Conservation (phyloP, 2,797 vertebrate species). For the Melanotaenia parkinsoni region DNA sequence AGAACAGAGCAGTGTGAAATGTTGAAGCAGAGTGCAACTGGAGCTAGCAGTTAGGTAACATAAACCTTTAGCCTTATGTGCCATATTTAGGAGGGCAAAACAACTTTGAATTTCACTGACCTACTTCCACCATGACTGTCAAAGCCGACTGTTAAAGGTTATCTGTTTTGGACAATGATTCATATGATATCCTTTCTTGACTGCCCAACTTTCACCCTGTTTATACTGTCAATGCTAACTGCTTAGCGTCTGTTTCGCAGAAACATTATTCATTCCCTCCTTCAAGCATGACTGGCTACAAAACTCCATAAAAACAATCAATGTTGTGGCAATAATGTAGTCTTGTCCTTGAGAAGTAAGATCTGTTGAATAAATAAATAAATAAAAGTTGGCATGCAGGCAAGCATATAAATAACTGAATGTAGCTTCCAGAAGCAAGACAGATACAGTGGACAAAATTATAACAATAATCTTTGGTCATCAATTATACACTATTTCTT, state of each 20-base stretch:
- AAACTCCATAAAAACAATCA: constrained; percentile 57
- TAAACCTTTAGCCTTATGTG: constrained; percentile 38
- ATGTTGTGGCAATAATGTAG: constrained; percentile 64
- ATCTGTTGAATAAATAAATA: constrained; percentile 33
- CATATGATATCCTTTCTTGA: constrained; percentile 28
- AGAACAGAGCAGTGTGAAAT: constrained; percentile 44
- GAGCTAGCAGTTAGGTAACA: constrained; percentile 51
- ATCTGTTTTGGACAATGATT: constrained; percentile 34
- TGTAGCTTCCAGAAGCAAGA: background rate
- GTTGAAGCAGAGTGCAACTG: constrained; percentile 35
- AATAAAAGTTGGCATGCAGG: constrained; percentile 25
- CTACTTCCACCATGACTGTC: constrained; percentile 44
- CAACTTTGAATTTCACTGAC: constrained; percentile 25
- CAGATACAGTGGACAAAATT: no score
- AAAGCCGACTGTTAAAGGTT: constrained; percentile 34
- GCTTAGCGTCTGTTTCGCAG: constrained; percentile 28
- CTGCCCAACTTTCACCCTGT: constrained; percentile 54
- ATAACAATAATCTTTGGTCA: no score
- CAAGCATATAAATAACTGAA: constrained; percentile 48
- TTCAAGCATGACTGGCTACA: constrained; percentile 59
- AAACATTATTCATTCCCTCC: constrained; percentile 36
- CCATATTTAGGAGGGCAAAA: constrained; percentile 18
- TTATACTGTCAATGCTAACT: constrained; percentile 52
- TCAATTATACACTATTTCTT: background rate
- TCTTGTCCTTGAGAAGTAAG: constrained; percentile 57